Evolutionary conservation across 2,113 vertebrate genomes (phyloP).

Genomic region (Hystrix cristata): DNA sequence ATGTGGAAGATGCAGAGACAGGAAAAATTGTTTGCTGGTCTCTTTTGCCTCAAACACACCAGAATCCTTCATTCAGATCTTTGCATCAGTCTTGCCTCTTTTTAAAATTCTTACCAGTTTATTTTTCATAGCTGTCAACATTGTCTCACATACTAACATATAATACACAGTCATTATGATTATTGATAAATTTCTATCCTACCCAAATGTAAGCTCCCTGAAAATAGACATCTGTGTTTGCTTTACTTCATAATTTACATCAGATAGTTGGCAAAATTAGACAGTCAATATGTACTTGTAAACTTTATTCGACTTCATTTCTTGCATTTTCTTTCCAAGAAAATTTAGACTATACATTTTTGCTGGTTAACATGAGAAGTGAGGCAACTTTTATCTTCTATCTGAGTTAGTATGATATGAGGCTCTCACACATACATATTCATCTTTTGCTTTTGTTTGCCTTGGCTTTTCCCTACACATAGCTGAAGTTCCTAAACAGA

Average conservation of each 20-base stretch:
- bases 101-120: background rate
- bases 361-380: background rate
- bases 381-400: background rate
- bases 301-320: constrained; percentile 9
- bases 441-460: background rate
- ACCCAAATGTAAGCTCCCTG: background rate
- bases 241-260: background rate
- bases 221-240: background rate
- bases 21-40: background rate
- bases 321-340: background rate
- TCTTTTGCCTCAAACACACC: background rate
- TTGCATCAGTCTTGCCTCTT: background rate
- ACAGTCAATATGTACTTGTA: background rate
- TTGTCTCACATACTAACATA: background rate
- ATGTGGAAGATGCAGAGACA: background rate
- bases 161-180: background rate
- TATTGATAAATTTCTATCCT: background rate
- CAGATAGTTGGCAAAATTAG: background rate
- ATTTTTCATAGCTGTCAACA: background rate
- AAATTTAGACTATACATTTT: background rate
- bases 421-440: background rate
- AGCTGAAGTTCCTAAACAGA: background rate
- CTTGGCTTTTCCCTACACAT: background rate
- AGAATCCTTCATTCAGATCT: background rate
- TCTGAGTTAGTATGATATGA: background rate